Evolutionary conservation across 2,113 vertebrate species (phyloP).

Genomic region (Willisornis vidua): DNA sequence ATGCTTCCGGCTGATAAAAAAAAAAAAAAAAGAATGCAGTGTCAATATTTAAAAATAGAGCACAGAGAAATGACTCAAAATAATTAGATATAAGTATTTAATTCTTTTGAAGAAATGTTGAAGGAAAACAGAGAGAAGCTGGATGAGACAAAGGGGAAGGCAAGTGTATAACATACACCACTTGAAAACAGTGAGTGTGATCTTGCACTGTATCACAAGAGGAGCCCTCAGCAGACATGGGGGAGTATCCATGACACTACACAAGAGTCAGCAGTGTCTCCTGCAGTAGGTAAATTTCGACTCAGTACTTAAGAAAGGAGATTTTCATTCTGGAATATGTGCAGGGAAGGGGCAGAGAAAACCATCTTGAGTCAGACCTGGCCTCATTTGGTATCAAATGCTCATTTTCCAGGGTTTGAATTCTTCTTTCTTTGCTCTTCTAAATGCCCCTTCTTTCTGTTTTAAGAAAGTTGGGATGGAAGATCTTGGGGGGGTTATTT

Average conservation of each 20-base stretch:
- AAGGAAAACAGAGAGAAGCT: not conserved
- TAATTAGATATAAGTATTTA: not conserved
- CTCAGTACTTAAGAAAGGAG: not conserved
- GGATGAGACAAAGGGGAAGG: not conserved
- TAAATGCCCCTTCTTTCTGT: not conserved
- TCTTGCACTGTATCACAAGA: not conserved
- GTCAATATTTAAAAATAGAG: not conserved
- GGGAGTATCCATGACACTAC: not conserved
- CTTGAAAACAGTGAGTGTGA: not conserved
- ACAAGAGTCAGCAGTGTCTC: not conserved
- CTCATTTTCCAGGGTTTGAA: not conserved
- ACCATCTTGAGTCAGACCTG: not conserved
- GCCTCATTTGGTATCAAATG: not conserved
- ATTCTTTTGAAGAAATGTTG: not conserved
- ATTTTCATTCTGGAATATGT: not conserved
- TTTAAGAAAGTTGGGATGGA: not conserved
- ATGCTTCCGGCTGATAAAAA: not conserved
- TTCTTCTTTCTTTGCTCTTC: not conserved
- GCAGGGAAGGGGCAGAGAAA: not conserved
- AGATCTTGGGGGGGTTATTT: not conserved
- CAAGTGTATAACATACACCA: accelerated
- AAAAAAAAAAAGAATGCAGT: not conserved
- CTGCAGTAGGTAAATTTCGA: not conserved
- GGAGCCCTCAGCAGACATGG: not conserved
- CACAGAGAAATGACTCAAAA: not conserved